A percentile compares a stretch with the other conserved stretches of the same genome.
Conservation (phyloP, 2,888 invertebrate species). For the Orchesellides sinensis region DNA sequence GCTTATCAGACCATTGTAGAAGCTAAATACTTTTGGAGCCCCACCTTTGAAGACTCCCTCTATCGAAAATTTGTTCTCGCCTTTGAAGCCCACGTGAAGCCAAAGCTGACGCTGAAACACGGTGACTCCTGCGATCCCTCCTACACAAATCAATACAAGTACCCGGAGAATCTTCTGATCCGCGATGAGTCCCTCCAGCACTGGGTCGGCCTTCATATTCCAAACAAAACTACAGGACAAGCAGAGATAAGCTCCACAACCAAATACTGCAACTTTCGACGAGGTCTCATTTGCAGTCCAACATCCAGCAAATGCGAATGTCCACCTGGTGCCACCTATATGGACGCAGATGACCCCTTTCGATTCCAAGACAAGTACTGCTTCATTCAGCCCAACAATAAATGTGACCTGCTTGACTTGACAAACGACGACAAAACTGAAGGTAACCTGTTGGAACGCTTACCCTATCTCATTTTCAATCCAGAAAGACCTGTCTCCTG, state of each 20-base stretch:
- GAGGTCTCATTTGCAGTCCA: background rate
- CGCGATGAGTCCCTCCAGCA: background rate
- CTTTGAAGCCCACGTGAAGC: background rate
- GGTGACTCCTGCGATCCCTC: background rate
- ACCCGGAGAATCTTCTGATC: background rate
- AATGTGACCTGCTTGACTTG: background rate
- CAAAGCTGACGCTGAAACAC: background rate
- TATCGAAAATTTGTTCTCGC: background rate
- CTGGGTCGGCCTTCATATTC: background rate
- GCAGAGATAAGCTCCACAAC: background rate
- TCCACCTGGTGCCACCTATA: background rate
- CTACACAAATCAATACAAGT: background rate
- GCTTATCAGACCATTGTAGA: background rate
- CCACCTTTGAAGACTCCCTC: background rate
- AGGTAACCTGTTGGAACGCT: background rate
- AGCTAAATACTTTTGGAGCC: background rate
- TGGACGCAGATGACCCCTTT: background rate
- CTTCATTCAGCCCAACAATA: background rate
- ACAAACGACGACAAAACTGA: background rate
- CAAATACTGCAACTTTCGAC: background rate
- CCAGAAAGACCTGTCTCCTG: too few relatives aligned
- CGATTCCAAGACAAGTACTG: background rate
- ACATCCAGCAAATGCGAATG: background rate
- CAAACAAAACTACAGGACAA: background rate
- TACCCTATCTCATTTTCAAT: background rate